Evolutionary conservation across 2,797 vertebrate species (phyloP).

Genomic region (Gambelia wislizenii): DNA sequence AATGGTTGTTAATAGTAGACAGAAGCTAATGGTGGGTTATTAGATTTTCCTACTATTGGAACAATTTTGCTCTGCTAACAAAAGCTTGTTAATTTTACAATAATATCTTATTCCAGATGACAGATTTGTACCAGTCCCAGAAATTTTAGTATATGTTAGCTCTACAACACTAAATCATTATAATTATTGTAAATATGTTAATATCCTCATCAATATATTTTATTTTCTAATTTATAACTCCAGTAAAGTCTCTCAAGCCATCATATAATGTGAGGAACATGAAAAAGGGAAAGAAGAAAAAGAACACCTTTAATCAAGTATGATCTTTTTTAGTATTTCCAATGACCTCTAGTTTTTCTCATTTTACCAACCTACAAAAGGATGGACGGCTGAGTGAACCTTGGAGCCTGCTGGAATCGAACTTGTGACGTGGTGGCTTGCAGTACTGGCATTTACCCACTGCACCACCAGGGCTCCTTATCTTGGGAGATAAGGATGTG

Average conservation of each 20-base stretch:
- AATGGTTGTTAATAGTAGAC: too few species aligned
- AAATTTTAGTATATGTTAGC: background rate
- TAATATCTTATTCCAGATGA: background rate
- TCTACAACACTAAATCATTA: background rate
- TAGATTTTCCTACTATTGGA: too few species aligned
- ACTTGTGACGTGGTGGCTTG: too few species aligned
- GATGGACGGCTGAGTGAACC: too few species aligned
- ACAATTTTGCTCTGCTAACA: background rate
- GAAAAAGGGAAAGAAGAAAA: constrained; percentile 26
- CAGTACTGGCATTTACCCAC: too few species aligned
- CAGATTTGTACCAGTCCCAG: background rate
- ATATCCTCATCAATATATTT: background rate
- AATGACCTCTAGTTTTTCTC: background rate
- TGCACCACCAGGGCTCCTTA: too few species aligned
- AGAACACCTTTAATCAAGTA: constrained; percentile 5
- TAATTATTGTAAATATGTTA: background rate
- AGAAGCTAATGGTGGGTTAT: too few species aligned
- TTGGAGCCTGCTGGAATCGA: too few species aligned
- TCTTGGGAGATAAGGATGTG: too few species aligned
- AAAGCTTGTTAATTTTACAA: background rate
- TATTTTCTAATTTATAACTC: background rate
- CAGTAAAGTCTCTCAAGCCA: constrained; percentile 18
- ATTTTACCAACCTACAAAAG: too few species aligned
- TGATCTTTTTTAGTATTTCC: background rate
- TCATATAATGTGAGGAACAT: background rate